Conservation (phyloP, 1,140 invertebrate genomes). For the Drosophila pachea region DNA sequence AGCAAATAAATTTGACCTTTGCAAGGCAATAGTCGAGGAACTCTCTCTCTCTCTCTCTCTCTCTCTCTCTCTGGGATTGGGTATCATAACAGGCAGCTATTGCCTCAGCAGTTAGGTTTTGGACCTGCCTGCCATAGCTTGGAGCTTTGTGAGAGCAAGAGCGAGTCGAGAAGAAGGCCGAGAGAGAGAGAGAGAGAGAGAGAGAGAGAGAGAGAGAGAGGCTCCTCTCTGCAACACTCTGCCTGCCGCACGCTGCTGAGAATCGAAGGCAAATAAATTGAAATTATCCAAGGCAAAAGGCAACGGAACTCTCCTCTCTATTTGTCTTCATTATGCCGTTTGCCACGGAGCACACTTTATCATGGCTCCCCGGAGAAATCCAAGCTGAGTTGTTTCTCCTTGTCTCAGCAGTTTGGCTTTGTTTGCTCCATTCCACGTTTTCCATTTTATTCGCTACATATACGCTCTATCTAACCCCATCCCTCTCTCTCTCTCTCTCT, state of each 20-base stretch:
- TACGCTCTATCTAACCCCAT: conserved; percentile 6
- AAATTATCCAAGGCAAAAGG: conserved; percentile 56
- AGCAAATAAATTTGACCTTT: conserved; percentile 63
- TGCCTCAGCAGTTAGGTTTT: no score
- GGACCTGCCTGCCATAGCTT: no score
- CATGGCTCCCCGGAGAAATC: conserved; percentile 67
- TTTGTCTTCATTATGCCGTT: conserved; percentile 66
- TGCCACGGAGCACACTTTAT: conserved; percentile 52
- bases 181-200: no score
- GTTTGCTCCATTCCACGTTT: conserved; percentile 33
- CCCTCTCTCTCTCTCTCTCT: conserved; percentile 11
- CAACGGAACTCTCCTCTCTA: conserved; percentile 34
- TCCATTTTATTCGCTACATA: conserved; percentile 9
- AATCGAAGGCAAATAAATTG: conserved; percentile 56
- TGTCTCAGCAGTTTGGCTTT: conserved; percentile 49
- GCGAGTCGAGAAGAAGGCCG: no score
- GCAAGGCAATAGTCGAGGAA: conserved; percentile 36
- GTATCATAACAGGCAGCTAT: no score
- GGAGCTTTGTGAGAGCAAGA: no score
- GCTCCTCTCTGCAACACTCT: no score
- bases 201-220: no score
- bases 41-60: conserved; percentile 8
- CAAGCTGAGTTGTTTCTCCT: conserved; percentile 56
- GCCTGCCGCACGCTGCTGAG: background rate
- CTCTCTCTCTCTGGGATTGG: conserved; percentile 47